Conservation (phyloP, 2,888 invertebrate genomes). For the Neoitamus cyanurus region DNA sequence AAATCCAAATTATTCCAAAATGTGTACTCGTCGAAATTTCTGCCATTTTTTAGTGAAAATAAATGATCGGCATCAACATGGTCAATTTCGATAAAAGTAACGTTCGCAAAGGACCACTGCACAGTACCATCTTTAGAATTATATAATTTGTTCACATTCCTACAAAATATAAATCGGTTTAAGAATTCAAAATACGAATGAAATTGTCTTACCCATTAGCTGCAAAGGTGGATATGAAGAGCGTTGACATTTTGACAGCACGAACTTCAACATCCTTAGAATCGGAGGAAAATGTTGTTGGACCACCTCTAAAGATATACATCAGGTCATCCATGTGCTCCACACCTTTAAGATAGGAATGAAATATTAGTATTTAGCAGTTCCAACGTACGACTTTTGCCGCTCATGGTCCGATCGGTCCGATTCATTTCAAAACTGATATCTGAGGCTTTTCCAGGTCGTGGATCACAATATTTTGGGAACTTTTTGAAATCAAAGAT, state of each 20-base stretch:
- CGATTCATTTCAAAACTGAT: no score
- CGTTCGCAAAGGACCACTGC: no score
- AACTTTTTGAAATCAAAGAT: no score
- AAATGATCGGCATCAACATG: no score
- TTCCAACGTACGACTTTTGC: no score
- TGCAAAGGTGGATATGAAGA: conserved; percentile 67
- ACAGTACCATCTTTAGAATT: no score
- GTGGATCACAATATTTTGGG: no score
- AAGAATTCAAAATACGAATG: neutral
- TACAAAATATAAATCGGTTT: neutral
- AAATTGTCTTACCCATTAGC: conserved; percentile 62
- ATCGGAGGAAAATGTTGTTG: conserved; percentile 62
- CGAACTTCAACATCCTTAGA: conserved; percentile 64
- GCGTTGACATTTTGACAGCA: conserved; percentile 65
- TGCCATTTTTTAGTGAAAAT: neutral
- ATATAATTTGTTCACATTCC: neutral
- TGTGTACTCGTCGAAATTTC: neutral
- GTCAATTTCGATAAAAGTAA: neutral
- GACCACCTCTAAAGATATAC: conserved; percentile 66
- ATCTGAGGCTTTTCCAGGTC: no score
- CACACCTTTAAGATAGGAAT: conserved; percentile 50
- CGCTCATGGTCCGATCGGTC: no score
- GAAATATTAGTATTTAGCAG: neutral
- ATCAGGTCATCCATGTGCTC: conserved; percentile 69
- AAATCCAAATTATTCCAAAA: neutral